Percentiles rank a stretch among this genome's conserved stretches.
Conservation (phyloP, 2,113 vertebrate genomes). For the Rynchops niger region DNA sequence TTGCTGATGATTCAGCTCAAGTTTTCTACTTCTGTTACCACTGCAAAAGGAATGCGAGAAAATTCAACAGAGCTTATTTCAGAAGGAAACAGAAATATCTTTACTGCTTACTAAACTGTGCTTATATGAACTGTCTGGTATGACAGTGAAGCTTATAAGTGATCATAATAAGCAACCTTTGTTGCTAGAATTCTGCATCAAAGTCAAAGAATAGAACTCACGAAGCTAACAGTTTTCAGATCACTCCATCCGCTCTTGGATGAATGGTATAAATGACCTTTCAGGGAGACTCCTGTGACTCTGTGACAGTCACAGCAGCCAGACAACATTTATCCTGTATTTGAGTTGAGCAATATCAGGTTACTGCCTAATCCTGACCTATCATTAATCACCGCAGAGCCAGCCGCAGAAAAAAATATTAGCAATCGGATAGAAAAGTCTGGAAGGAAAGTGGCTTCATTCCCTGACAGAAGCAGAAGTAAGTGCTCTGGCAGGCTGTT, state of each 20-base stretch:
- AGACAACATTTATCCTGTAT: neutral
- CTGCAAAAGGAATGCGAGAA: neutral
- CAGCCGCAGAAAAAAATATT: neutral
- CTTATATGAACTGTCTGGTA: neutral
- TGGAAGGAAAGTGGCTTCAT: neutral
- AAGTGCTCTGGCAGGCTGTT: slow-evolving; percentile 18
- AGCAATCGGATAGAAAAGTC: neutral
- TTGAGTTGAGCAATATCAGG: neutral
- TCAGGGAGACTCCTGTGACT: neutral
- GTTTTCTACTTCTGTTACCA: neutral
- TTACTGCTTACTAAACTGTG: neutral
- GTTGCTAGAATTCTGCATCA: neutral
- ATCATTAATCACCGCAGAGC: slow-evolving; percentile 41
- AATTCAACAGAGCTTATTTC: neutral
- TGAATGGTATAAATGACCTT: slow-evolving; percentile 8
- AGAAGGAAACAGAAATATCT: neutral
- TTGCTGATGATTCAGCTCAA: neutral
- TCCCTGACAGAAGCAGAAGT: slow-evolving; percentile 36
- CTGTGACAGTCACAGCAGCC: neutral
- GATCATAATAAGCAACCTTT: neutral
- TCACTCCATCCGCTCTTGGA: neutral
- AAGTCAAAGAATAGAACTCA: slow-evolving; percentile 10
- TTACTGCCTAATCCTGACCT: neutral
- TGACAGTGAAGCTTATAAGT: neutral
- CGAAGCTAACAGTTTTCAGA: slow-evolving; percentile 8